Conservation (phyloP, 2,888 invertebrate genomes). For the Anorthoa munda region DNA sequence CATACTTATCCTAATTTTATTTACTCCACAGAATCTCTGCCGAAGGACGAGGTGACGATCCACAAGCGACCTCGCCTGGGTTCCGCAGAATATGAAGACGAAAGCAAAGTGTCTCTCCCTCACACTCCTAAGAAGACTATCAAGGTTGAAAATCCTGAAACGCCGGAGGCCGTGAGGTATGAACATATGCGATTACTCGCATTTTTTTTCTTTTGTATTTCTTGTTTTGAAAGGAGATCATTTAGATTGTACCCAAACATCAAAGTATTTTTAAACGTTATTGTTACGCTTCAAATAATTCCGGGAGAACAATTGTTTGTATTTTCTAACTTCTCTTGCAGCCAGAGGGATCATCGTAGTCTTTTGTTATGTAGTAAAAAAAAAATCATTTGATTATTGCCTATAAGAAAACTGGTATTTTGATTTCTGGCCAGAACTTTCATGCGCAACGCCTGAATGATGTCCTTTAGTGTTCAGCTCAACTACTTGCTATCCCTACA, state of each 20-base stretch:
- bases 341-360: no score
- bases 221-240: no score
- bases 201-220: no score
- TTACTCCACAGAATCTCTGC: conserved; percentile 60
- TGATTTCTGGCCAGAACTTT: no score
- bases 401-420: no score
- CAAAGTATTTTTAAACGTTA: no score
- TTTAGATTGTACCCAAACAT: background rate
- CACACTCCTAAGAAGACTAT: conserved; percentile 62
- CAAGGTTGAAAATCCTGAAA: conserved; percentile 68
- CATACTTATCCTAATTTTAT: background rate
- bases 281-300: no score
- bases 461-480: background rate
- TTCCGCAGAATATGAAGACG: conserved; percentile 34
- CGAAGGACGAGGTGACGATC: conserved; percentile 72
- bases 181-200: background rate
- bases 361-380: no score
- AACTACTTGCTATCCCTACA: background rate
- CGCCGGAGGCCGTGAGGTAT: conserved; percentile 69
- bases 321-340: no score
- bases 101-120: conserved; percentile 12
- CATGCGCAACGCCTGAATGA: background rate
- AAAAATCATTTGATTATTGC: no score
- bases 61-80: conserved; percentile 76
- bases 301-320: no score